Evolutionary conservation across 2,113 vertebrate species (phyloP).

Genomic region (Corythoichthys haematopterus): DNA sequence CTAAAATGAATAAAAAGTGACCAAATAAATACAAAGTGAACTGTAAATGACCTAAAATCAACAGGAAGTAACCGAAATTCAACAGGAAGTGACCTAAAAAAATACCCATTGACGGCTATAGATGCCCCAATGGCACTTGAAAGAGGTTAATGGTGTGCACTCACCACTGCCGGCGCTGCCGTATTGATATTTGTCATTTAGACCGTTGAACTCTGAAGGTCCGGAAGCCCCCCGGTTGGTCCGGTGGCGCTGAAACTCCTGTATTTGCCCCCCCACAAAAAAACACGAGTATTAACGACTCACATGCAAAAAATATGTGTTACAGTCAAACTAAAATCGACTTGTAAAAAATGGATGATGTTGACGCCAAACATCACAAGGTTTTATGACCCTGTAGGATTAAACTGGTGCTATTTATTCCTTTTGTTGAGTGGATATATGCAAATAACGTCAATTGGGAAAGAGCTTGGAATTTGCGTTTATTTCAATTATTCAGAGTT

Average conservation of each 20-base stretch:
- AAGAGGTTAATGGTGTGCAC: slow-evolving; percentile 7
- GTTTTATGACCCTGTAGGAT: slow-evolving; percentile 23
- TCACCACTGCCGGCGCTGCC: slow-evolving; percentile 36
- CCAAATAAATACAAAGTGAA: too few species aligned
- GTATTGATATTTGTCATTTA: slow-evolving; percentile 1
- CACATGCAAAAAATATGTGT: slow-evolving; percentile 4
- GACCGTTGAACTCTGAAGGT: slow-evolving; percentile 7
- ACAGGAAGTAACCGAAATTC: too few species aligned
- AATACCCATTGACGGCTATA: too few species aligned
- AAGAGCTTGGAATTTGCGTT: neutral
- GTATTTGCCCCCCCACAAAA: slow-evolving; percentile 7
- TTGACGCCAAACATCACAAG: slow-evolving; percentile 13
- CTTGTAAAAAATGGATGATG: slow-evolving; percentile 37
- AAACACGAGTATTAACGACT: neutral
- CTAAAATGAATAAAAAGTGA: too few species aligned
- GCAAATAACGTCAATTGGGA: neutral
- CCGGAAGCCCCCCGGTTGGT: slow-evolving; percentile 20
- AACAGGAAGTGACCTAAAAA: too few species aligned
- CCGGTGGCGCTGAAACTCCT: slow-evolving; percentile 29
- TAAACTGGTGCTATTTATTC: neutral
- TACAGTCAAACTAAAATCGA: slow-evolving; percentile 2
- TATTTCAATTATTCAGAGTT: neutral
- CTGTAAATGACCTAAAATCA: too few species aligned
- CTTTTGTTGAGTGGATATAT: slow-evolving; percentile 4
- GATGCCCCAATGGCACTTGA: too few species aligned